Evolutionary conservation across 2,113 vertebrate species (phyloP).

Genomic region (Uria lomvia): DNA sequence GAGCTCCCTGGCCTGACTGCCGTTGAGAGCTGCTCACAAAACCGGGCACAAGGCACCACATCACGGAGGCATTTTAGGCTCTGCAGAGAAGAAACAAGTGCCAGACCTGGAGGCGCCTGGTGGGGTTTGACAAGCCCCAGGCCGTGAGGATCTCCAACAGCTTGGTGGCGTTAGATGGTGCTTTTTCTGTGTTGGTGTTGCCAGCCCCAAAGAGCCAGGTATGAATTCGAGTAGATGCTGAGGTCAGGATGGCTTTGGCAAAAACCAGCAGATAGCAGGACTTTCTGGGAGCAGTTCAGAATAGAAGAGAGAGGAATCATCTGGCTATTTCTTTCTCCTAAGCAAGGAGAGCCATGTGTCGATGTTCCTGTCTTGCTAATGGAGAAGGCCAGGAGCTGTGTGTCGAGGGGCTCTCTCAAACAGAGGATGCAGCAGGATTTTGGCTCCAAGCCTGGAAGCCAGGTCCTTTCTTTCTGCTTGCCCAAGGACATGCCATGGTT

Average conservation of each 20-base stretch:
- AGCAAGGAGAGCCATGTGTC: not conserved
- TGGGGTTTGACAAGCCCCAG: not conserved
- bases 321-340: not conserved
- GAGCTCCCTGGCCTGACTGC: not conserved
- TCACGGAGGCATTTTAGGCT: not conserved
- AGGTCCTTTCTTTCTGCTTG: not conserved
- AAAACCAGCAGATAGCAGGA: not conserved
- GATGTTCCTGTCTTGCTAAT: not conserved
- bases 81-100: not conserved
- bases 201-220: not conserved
- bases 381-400: not conserved
- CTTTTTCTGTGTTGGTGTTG: not conserved
- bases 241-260: not conserved
- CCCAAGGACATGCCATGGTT: not conserved
- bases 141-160: not conserved
- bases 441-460: not conserved
- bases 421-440: not conserved
- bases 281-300: not conserved
- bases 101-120: not conserved
- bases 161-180: not conserved
- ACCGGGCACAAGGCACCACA: not conserved
- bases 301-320: not conserved
- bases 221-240: fast-evolving
- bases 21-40: fast-evolving
- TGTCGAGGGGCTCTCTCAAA: not conserved